These are phyloP conservation scores for Corythaixoides concolor DNA, from an alignment of 2,113 vertebrate species.

Conservation along the genomic window DNA sequence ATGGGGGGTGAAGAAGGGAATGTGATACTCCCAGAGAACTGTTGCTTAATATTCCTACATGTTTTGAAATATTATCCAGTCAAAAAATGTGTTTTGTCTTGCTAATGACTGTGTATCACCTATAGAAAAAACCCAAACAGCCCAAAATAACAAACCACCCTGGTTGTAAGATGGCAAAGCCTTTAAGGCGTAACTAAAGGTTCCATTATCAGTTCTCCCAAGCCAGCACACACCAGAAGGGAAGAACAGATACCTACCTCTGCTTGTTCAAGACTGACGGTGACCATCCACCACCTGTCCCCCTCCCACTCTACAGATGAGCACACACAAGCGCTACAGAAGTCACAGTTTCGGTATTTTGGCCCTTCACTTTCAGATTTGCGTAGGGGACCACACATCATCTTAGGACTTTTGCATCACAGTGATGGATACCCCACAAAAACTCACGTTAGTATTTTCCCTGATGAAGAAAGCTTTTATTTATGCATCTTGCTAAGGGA, in stretches of 20 bases:
- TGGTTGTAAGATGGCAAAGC: background rate
- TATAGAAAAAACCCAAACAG: background rate
- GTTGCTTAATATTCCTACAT: background rate
- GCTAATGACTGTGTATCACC: background rate
- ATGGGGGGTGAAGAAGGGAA: background rate
- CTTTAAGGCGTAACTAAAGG: background rate
- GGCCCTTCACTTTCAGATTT: background rate
- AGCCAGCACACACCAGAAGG: background rate
- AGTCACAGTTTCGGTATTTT: background rate
- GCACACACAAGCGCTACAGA: background rate
- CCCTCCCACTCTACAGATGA: background rate
- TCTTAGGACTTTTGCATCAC: background rate
- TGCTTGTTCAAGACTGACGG: background rate
- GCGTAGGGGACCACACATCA: background rate
- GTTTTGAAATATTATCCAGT: conserved; percentile 38
- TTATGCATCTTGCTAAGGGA: background rate
- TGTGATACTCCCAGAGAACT: background rate
- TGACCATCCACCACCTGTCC: background rate
- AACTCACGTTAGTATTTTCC: background rate
- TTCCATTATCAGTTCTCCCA: background rate
- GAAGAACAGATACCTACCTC: background rate
- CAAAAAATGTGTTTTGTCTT: conserved; percentile 18
- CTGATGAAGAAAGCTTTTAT: background rate
- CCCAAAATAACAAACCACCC: background rate
- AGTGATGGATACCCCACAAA: background rate